Base-by-base conservation (phyloP, 1,140 invertebrate genomes). In the Varroa destructor region DNA sequence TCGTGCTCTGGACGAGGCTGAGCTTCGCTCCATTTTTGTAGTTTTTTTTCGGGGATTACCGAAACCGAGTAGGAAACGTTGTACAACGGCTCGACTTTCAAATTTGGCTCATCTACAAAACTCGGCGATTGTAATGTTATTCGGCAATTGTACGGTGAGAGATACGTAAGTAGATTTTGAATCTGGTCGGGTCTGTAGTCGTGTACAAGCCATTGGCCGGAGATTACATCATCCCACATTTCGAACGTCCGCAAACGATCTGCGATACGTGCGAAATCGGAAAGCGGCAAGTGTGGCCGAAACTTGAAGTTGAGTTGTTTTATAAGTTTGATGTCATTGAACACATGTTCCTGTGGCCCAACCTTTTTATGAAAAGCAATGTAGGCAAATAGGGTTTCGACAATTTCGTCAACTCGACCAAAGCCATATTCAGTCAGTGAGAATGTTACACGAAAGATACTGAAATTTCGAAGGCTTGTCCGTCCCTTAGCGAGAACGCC, bases 121-220 rank as follows among this genome's bases (percentile, higher is more conserved):
- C 40, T 67, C 61, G 61, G 46, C 8, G 61, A 67, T 14, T 40
- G 46, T 40, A 67, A 12, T 1, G 46, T 46, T 2, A 67, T 67
- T n/a, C 61, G 61, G 0, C 61, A 67, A 8, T 67, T 67, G 12
- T 67, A 40, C 10, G 61, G 61, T 4, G 61, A 67, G 14, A 67
- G 37, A 12, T 43, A 40, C 1, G 1, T 8, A 8, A 67, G 61
- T 37, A 67, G 37, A 40, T 67, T 67, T 40, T 37, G 40, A 43
- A 67, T 67, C 40, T 67, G 61, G 61, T 67, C 61, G 37, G 61
- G 61, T 37, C 37, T 40, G 36, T 67, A 67, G 5, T 67, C 37
- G 61, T 67, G 61, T 12, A 67, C 46, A 10, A 67, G 14, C 12
- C 46, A 67, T 12, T 67, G 46, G 37, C 40, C 61, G 5, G 61